Evolutionary conservation across 2,888 invertebrate species (phyloP).

Genomic region (Litoditis marina): DNA sequence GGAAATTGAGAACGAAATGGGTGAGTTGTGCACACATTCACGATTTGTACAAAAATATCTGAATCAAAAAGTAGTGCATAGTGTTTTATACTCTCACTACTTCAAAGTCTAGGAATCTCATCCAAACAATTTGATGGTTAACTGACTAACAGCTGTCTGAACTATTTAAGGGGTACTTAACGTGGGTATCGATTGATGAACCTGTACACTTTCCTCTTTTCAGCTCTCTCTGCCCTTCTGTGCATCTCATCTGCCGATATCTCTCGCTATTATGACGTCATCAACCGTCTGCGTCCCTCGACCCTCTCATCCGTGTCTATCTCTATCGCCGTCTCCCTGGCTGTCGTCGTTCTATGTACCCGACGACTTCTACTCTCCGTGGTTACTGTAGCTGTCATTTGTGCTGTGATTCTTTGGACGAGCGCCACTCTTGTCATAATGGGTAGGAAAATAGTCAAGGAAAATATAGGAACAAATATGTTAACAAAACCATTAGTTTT

Average conservation of each 20-base stretch:
- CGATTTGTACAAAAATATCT: background rate
- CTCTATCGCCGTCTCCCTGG: conserved; percentile 44
- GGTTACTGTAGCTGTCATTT: conserved; percentile 25
- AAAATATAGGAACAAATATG: too few species aligned
- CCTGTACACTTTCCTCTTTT: too few species aligned
- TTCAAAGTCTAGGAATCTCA: background rate
- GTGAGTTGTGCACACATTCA: background rate
- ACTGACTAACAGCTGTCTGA: too few species aligned
- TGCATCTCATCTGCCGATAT: conserved; percentile 34
- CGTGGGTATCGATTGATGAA: too few species aligned
- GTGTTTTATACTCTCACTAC: background rate
- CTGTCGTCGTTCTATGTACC: conserved; percentile 47
- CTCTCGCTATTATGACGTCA: conserved; percentile 33
- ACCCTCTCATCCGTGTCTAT: conserved; percentile 31
- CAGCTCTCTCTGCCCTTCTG: too few species aligned
- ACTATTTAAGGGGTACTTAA: too few species aligned
- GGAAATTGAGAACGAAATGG: background rate
- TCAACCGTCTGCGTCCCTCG: conserved; percentile 23
- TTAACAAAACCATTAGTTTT: too few species aligned
- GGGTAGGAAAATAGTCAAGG: conserved; percentile 14
- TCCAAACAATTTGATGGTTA: too few species aligned
- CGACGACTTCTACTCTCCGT: conserved; percentile 31
- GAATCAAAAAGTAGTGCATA: background rate
- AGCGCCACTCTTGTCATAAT: conserved; percentile 26
- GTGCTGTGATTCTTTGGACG: conserved; percentile 32